phyloP scores from a whole-genome alignment of 2,797 vertebrate species.

The Poecile montanus region DNA sequence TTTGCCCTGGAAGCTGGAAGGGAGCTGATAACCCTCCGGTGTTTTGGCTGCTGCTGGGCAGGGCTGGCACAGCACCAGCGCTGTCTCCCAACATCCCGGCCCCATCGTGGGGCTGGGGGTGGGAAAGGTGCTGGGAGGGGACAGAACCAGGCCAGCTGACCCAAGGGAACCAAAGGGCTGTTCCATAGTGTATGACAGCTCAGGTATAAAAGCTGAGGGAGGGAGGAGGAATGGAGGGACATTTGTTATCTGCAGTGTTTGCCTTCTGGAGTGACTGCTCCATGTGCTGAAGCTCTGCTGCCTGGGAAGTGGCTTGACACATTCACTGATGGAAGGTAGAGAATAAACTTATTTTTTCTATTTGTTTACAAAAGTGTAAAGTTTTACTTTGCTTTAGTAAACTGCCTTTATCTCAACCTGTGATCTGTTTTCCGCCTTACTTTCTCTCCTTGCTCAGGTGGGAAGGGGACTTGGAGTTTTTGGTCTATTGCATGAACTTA shows the following conservation, averaged over 20 bases:
- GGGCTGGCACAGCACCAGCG: background rate
- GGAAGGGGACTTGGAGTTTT: background rate
- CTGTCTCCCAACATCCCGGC: background rate
- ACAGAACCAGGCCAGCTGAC: background rate
- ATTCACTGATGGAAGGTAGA: background rate
- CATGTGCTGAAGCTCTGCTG: background rate
- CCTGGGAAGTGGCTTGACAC: background rate
- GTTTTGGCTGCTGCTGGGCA: background rate
- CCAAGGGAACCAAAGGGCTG: background rate
- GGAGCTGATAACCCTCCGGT: background rate
- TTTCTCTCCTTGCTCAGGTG: background rate
- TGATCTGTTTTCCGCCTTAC: background rate
- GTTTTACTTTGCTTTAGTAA: background rate
- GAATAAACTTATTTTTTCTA: background rate
- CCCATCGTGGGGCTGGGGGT: background rate
- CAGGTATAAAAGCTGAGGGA: background rate
- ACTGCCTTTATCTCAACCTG: background rate
- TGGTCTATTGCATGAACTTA: background rate
- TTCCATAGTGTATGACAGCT: accelerated
- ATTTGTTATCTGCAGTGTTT: background rate
- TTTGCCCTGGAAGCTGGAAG: background rate
- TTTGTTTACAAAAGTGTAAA: background rate
- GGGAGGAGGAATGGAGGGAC: background rate
- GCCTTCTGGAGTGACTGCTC: too few species aligned
- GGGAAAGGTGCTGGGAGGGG: background rate